Base-by-base conservation (phyloP, 2,888 invertebrate genomes). In the Apamea sordens region DNA sequence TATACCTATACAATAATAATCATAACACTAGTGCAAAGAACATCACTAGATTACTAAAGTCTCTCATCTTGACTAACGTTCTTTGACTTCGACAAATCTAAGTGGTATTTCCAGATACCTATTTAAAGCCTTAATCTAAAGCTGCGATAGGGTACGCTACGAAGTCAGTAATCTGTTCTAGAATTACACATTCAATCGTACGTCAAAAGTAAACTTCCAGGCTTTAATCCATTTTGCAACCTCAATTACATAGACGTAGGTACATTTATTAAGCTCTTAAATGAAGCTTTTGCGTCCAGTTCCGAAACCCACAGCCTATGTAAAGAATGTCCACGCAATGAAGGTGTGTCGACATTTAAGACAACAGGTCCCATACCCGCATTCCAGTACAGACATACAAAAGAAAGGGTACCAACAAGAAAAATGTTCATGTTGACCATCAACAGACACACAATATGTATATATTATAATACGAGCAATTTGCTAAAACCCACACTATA, bases 401-500 rank as follows among this genome's bases (percentile, higher is more conserved):
- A 74, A 71, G 76, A 87, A 89, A 87, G 75, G 80, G 47, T 61
- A 74, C n/a, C 59, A 5, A 59, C 44, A 79, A 77, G 74, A 89
- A 77, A 87, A 85, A 89, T 83, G 28, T 68, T n/a, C 79, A 28
- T 2, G 79, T 59, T 80, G 86, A 86, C 88, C 83, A 73, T 88
- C 86, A 77, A 68, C 61, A 74, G 36, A 56, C 15, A 67, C n/a
- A 44, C 24, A 50, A 47, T 65, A 47, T 47, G 15, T 47, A 47
- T 47, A 47, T 47, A 47, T 47, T 47, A 13, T 67, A 65, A 67
- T 69, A 75, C 68, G 18, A 63, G 36, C 77, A 79, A 88, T 86
- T 86, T 80, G 76, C 83, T 77, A 89, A 85, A 86, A 73, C 89
- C 88, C 79, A 89, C 88, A 81, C 86, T 67, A n/a, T n/a, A 73